Conservation (phyloP, 2,888 invertebrate species). For the Thera britannica region DNA sequence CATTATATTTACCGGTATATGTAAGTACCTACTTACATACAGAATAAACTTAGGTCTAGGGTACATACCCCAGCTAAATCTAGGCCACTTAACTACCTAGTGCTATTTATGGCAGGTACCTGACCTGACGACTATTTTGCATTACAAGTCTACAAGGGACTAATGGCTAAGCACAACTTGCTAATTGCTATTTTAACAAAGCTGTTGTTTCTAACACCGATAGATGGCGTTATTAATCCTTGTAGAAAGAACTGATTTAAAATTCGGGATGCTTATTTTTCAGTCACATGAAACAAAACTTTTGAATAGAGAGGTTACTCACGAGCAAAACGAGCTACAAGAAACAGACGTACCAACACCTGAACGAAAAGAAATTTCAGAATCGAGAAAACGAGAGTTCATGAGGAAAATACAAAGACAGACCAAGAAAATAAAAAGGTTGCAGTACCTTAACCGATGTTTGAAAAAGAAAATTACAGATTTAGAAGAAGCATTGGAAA, state of each 20-base stretch:
- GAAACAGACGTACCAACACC: constrained; percentile 12
- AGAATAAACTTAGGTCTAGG: not conserved
- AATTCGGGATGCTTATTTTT: constrained; percentile 2
- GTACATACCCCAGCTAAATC: not conserved
- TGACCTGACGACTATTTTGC: no score
- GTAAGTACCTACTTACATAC: constrained; percentile 11
- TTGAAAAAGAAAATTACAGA: constrained; percentile 27
- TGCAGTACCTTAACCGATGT: constrained; percentile 23
- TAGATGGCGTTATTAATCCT: no score
- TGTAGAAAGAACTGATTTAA: not conserved
- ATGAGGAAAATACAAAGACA: constrained; percentile 32
- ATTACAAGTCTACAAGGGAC: no score
- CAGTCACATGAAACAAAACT: constrained; percentile 30
- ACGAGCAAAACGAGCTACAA: not conserved
- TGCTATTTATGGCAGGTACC: no score
- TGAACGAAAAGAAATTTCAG: constrained; percentile 20
- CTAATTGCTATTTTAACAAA: no score
- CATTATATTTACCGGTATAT: constrained; percentile 32
- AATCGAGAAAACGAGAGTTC: constrained; percentile 25
- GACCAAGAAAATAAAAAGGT: constrained; percentile 30
- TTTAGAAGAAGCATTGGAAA: constrained; percentile 30
- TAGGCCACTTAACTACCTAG: no score
- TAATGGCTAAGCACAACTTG: no score
- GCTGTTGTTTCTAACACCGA: no score
- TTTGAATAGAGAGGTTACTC: constrained; percentile 14